phyloP scores from a whole-genome alignment of 64 coral and sea anemone species.

The Astreopora myriophthalma region DNA sequence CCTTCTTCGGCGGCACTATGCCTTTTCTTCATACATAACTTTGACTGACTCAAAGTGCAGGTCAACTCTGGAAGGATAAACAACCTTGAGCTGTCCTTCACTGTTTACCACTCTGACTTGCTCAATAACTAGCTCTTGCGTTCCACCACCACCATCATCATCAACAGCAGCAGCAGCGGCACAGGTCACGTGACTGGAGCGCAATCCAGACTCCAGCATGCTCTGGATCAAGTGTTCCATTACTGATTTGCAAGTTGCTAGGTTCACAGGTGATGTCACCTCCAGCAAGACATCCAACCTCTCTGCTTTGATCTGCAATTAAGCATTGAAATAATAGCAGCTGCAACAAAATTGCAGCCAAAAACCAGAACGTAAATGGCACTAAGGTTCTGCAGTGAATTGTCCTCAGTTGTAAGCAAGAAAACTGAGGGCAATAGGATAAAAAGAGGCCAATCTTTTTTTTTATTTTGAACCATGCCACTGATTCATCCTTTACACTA shows the following conservation, averaged over 20 bases:
- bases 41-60: constrained; percentile 61
- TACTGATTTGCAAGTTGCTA: constrained; percentile 84
- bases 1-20: background rate
- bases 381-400: too few relatives aligned
- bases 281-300: constrained; percentile 81
- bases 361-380: background rate
- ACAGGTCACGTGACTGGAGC: constrained; percentile 16
- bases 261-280: constrained; percentile 84
- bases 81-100: constrained; percentile 93
- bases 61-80: constrained; percentile 93
- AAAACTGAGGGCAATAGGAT: too few relatives aligned
- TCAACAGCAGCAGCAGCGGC: background rate
- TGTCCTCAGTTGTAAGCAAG: too few relatives aligned
- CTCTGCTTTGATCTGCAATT: constrained; percentile 71
- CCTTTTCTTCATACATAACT: constrained; percentile 34
- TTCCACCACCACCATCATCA: background rate
- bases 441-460: too few relatives aligned
- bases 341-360: background rate
- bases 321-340: background rate
- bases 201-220: constrained; percentile 83
- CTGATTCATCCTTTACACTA: too few relatives aligned
- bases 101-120: constrained; percentile 80
- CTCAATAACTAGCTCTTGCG: constrained; percentile 60
- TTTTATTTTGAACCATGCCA: too few relatives aligned
- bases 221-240: constrained; percentile 74